Base-by-base conservation (phyloP, 2,888 invertebrate species). In the Chromoteleia sp. region DNA sequence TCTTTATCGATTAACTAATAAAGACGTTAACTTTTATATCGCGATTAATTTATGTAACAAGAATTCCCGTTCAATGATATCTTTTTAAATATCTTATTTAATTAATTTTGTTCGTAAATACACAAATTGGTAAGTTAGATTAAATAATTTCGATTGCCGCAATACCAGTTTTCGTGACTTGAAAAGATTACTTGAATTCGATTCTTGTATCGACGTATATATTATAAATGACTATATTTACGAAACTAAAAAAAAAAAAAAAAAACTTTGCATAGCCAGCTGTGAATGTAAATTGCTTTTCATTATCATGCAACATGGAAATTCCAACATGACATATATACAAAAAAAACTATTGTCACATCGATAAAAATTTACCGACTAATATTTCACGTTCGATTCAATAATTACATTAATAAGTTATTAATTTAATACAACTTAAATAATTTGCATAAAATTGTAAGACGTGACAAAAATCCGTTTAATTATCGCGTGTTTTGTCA, bases 261-360 rank as follows among this genome's bases (percentile, higher is more conserved):
- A 61, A 61, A 41, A 58, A 25, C 45, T 25, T 21, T 21, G 17
- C 30, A 45, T 25, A 29, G 45, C 43, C 61, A 29, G 30, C 30
- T 43, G 45, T 30, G 61, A 61, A 61, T 61, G 39, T 61, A 61
- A 61, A 61, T 61, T 43, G 43, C 43, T 61, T 45, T 61, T 17
- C 25, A 61, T 61, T 43, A 61, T 30, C 61, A 45, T 61, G 29
- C 45, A 30, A 61, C 61, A 29, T 45, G 45, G 61, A 61, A 61
- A 61, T 61, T 48, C 61, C 30, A 19, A 48, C 8, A 30, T 17
- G 61, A 45, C 8, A 61, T 15, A 8, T 12, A 12, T 21, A 25
- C n/a, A 45, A 61, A 45, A 43, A 61, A 14, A 21, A 5, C 25
- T 58, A 41, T 48, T 14, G 30, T 61, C 61, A 61, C 14, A 10